Percentiles rank a stretch among this genome's conserved stretches.
Evolutionary conservation across 1,140 invertebrate species (phyloP).

Genomic region (Drosophila simulans): DNA sequence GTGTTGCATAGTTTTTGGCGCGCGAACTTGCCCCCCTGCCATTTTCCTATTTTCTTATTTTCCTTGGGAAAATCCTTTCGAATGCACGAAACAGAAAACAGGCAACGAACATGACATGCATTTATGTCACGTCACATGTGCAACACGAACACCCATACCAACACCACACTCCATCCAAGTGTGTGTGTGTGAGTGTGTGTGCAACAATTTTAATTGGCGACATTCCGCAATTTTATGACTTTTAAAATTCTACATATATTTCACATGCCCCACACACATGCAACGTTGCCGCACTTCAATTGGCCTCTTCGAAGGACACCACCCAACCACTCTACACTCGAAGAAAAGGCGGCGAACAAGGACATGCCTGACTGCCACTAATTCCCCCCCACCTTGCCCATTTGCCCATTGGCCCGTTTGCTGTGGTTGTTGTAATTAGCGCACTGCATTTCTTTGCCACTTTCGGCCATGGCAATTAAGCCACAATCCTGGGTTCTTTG

Average conservation of each 20-base stretch:
- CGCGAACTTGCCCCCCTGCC: slow-evolving; percentile 47
- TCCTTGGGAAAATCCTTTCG: slow-evolving; percentile 13
- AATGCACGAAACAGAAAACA: slow-evolving; percentile 72
- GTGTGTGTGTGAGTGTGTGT: slow-evolving; percentile 30
- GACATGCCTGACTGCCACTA: slow-evolving; percentile 39
- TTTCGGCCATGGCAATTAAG: slow-evolving; percentile 80
- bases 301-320: slow-evolving; percentile 76
- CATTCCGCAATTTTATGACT: slow-evolving; percentile 83
- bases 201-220: slow-evolving; percentile 83
- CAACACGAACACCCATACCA: slow-evolving; percentile 64
- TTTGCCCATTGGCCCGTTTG: slow-evolving; percentile 21
- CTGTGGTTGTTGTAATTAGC: slow-evolving; percentile 76
- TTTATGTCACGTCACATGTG: slow-evolving; percentile 84
- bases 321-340: slow-evolving; percentile 5
- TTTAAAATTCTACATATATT: slow-evolving; percentile 82
- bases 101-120: slow-evolving; percentile 83
- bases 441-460: slow-evolving; percentile 79
- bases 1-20: slow-evolving; percentile 83
- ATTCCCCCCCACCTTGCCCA: not conserved
- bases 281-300: slow-evolving; percentile 81
- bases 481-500: slow-evolving; percentile 14
- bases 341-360: slow-evolving; percentile 27
- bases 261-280: slow-evolving; percentile 59
- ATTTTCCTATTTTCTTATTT: not conserved
- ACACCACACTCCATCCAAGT: not conserved